A percentile compares a stretch with the other conserved stretches of the same genome.
phyloP scores from a whole-genome alignment of 2,113 vertebrate species.

The Toxostoma redivivum region DNA sequence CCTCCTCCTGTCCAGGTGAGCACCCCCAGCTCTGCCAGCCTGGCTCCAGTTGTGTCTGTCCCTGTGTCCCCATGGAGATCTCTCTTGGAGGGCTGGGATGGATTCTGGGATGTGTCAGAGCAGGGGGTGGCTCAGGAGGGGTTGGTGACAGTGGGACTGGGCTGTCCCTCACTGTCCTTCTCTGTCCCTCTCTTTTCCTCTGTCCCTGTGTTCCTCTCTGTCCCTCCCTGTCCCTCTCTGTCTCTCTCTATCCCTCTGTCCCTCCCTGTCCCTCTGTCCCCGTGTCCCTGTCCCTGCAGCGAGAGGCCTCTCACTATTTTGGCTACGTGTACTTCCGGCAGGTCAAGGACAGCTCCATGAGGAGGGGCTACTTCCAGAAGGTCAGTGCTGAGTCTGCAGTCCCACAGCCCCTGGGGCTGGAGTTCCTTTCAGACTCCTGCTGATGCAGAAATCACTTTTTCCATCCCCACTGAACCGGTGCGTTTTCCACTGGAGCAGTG shows the following conservation, averaged over 20 bases:
- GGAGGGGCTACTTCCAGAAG: constrained; percentile 97
- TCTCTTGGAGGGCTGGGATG: accelerated
- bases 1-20: not conserved
- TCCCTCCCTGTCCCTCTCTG: not conserved
- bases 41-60: not conserved
- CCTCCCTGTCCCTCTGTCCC: not conserved
- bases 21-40: not conserved
- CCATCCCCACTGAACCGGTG: not conserved
- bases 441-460: not conserved
- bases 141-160: accelerated
- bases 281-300: constrained; percentile 58
- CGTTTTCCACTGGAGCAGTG: not conserved
- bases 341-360: constrained; percentile 90
- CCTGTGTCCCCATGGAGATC: not conserved
- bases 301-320: constrained; percentile 85
- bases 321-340: constrained; percentile 95
- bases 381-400: constrained; percentile 58
- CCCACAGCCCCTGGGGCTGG: accelerated
- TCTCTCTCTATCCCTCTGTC: not conserved
- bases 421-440: not conserved
- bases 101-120: accelerated
- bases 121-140: not conserved
- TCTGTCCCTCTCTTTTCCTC: not conserved
- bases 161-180: not conserved
- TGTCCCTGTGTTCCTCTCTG: not conserved